Evolutionary conservation across 2,797 vertebrate species (phyloP).

Genomic region (Knipowitschia caucasica): DNA sequence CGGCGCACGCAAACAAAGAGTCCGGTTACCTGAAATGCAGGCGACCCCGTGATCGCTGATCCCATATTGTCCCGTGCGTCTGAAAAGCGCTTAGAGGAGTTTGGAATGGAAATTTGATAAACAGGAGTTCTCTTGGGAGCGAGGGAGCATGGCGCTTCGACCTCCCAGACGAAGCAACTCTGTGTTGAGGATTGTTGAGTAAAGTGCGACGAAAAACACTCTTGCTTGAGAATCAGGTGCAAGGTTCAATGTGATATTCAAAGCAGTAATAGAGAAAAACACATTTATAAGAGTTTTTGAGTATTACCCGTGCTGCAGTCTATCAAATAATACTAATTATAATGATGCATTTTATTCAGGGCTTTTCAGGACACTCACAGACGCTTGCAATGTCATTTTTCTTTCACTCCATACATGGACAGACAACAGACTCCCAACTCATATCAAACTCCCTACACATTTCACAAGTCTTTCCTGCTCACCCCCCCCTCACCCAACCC

Average conservation of each 20-base stretch:
- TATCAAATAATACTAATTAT: no score
- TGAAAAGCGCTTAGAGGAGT: slow-evolving; percentile 51
- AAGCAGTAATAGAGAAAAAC: background rate
- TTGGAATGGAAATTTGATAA: slow-evolving; percentile 66
- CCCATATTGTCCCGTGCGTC: background rate
- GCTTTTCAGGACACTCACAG: no score
- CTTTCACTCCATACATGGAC: no score
- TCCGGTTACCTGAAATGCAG: slow-evolving; percentile 57
- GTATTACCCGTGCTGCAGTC: no score
- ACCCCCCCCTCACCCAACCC: no score
- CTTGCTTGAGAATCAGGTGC: background rate
- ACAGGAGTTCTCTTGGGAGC: slow-evolving; percentile 37
- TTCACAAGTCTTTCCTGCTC: no score
- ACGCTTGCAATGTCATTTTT: no score
- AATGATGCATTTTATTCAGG: no score
- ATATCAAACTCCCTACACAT: no score
- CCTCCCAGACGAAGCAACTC: background rate
- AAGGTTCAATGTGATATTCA: background rate
- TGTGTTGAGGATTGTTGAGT: no score
- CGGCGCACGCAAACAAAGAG: slow-evolving; percentile 62
- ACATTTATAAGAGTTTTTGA: no score
- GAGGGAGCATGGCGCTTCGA: background rate
- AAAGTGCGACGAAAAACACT: background rate
- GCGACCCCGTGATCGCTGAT: background rate
- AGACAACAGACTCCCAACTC: no score